Conservation (phyloP, 2,888 invertebrate species). For the Hirtodrosophila histrioides region DNA sequence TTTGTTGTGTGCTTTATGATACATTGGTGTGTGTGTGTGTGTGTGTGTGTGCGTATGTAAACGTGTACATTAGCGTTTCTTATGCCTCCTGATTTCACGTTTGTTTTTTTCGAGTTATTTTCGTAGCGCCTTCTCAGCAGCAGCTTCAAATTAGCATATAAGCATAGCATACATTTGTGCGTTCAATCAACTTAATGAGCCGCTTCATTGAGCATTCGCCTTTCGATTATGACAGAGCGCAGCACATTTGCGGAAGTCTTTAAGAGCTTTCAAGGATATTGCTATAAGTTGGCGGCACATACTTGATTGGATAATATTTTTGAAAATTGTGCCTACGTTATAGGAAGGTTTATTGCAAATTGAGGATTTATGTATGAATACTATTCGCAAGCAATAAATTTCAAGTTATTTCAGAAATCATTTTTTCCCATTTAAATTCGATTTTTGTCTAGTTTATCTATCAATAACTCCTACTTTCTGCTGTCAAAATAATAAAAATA, state of each 20-base stretch:
- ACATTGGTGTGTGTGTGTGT: conserved; percentile 1
- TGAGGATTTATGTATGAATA: too few species aligned
- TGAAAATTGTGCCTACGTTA: conserved; percentile 6
- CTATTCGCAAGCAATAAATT: too few species aligned
- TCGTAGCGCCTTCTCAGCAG: conserved; percentile 33
- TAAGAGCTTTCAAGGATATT: conserved; percentile 8
- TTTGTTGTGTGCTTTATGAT: conserved; percentile 25
- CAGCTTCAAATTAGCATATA: conserved; percentile 65
- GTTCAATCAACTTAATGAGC: conserved; percentile 77
- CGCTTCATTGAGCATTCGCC: conserved; percentile 55
- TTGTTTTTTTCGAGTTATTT: conserved; percentile 26
- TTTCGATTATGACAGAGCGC: conserved; percentile 58
- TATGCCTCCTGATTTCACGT: conserved; percentile 51
- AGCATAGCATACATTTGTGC: conserved; percentile 53
- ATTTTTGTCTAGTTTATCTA: neutral
- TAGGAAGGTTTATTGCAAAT: too few species aligned
- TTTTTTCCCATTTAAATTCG: too few species aligned
- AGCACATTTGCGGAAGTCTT: conserved; percentile 29
- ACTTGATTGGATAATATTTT: conserved; percentile 13
- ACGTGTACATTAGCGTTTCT: conserved; percentile 21
- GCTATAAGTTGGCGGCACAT: conserved; percentile 1
- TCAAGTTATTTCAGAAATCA: too few species aligned
- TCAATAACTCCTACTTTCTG: neutral
- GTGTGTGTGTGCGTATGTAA: conserved; percentile 7
- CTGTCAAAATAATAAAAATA: neutral